A percentile compares a stretch with the other conserved stretches of the same genome.
Evolutionary conservation across 2,113 vertebrate species (phyloP).

Genomic region (Aplodontia rufa): DNA sequence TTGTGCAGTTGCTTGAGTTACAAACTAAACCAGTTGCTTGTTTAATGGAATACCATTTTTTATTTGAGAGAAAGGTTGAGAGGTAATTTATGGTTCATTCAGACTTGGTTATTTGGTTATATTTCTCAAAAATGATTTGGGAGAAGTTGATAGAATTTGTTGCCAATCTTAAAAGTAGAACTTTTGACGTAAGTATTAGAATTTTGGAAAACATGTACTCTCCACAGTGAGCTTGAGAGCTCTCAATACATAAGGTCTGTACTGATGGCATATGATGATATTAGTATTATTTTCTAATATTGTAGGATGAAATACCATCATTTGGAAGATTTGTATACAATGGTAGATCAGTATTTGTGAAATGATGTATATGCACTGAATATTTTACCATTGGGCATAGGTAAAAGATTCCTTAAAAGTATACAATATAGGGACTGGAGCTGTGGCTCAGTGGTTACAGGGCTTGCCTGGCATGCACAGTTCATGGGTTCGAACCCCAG

Average conservation of each 20-base stretch:
- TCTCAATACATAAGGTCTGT: not conserved
- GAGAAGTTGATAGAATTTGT: not conserved
- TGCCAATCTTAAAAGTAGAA: not conserved
- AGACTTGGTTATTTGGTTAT: not conserved
- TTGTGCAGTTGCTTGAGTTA: not conserved
- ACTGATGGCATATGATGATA: not conserved
- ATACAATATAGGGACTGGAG: too few relatives aligned
- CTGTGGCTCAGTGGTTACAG: too few relatives aligned
- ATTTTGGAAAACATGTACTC: not conserved
- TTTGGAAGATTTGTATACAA: not conserved
- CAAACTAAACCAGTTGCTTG: not conserved
- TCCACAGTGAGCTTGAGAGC: not conserved
- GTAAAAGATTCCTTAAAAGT: not conserved
- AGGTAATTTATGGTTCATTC: not conserved
- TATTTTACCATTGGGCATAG: not conserved
- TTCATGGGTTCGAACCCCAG: too few relatives aligned
- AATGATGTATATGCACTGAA: not conserved
- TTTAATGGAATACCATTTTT: not conserved
- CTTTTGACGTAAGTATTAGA: not conserved
- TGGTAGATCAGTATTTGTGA: not conserved
- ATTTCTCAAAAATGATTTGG: not conserved
- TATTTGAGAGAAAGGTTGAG: not conserved
- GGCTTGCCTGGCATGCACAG: too few relatives aligned
- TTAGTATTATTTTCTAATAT: not conserved
- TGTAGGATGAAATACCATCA: not conserved